phyloP scores from a whole-genome alignment of 2,113 vertebrate genomes.

The Jaculus jaculus region DNA sequence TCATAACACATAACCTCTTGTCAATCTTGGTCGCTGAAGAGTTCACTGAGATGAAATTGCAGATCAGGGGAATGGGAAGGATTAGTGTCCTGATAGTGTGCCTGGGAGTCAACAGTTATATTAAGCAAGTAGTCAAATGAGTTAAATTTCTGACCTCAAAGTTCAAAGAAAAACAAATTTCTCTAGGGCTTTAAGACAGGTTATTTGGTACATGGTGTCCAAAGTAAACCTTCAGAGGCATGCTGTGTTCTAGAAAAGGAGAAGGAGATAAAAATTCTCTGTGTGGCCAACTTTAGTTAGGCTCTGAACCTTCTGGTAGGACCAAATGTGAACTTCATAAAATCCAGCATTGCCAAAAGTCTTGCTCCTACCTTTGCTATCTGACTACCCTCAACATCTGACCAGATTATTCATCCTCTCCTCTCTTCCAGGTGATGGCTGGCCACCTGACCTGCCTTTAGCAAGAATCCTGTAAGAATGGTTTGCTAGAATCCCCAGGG shows the following conservation, averaged over 20 bases:
- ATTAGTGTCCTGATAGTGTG: neutral
- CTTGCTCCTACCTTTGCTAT: neutral
- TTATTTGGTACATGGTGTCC: neutral
- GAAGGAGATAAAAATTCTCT: neutral
- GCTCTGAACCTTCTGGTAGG: neutral
- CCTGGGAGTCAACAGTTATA: neutral
- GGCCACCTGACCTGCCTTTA: neutral
- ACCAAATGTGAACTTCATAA: neutral
- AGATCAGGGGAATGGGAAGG: neutral
- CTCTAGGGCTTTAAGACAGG: neutral
- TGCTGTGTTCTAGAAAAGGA: neutral
- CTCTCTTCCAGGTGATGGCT: neutral
- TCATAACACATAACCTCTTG: neutral
- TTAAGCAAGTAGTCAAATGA: neutral
- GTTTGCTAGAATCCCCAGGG: neutral
- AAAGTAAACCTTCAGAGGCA: neutral
- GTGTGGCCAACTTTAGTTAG: neutral
- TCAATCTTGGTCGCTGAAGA: neutral
- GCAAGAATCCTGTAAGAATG: neutral
- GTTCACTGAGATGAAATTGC: neutral
- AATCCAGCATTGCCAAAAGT: neutral
- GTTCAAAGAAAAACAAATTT: neutral
- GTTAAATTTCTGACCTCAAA: constrained; percentile 29
- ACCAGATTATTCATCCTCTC: neutral
- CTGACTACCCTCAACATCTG: neutral